phyloP scores from a whole-genome alignment of 2,888 invertebrate species.

The Troides oblongomaculatus region DNA sequence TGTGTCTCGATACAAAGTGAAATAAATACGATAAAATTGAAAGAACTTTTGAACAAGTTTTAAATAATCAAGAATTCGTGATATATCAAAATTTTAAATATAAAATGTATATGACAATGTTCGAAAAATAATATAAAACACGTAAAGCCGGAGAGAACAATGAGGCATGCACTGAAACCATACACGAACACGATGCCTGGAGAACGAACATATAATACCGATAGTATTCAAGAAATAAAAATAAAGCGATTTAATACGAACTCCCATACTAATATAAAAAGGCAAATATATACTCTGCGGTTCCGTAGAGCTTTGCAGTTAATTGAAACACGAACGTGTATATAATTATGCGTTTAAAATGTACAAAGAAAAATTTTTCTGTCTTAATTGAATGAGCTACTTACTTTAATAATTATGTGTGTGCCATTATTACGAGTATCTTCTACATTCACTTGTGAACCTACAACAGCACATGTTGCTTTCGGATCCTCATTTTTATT shows the following conservation, averaged over 20 bases:
- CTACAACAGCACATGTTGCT: background rate
- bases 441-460: conserved; percentile 8
- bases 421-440: conserved; percentile 1
- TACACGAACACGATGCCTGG: background rate
- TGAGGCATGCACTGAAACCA: conserved; percentile 8
- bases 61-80: background rate
- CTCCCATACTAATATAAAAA: background rate
- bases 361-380: background rate
- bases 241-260: conserved; percentile 1
- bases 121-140: background rate
- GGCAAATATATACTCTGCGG: background rate
- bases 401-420: conserved; percentile 15
- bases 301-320: background rate
- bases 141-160: conserved; percentile 13
- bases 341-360: background rate
- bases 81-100: background rate
- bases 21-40: background rate
- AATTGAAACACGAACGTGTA: background rate
- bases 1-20: background rate
- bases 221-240: conserved; percentile 4
- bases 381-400: conserved; percentile 1
- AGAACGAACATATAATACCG: background rate
- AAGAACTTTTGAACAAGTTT: background rate
- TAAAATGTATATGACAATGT: background rate
- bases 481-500: background rate